Percentiles rank a stretch among this genome's conserved stretches.
Conservation (phyloP, 2,113 vertebrate genomes). For the Cyanistes caeruleus region DNA sequence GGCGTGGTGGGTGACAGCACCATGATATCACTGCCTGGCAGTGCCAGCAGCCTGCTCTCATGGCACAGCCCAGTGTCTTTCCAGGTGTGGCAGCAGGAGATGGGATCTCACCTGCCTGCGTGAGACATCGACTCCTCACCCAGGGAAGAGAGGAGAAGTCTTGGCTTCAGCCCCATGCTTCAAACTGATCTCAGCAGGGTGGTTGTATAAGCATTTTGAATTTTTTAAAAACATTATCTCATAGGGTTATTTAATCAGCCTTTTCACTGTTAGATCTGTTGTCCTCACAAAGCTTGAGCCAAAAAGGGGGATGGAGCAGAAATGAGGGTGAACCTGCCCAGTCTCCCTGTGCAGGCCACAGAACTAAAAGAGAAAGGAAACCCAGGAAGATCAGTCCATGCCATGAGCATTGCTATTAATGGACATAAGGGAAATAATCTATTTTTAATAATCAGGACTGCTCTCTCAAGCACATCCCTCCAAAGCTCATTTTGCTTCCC, state of each 20-base stretch:
- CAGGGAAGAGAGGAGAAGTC: background rate
- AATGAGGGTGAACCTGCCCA: background rate
- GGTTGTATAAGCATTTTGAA: background rate
- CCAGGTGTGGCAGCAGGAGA: constrained; percentile 34
- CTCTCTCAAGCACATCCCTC: background rate
- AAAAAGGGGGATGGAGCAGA: background rate
- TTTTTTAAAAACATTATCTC: background rate
- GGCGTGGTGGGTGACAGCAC: constrained; percentile 41
- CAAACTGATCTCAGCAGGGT: background rate
- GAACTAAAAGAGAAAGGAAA: background rate
- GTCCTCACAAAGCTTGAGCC: background rate
- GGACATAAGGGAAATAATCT: background rate
- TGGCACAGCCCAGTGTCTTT: background rate
- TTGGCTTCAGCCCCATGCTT: background rate
- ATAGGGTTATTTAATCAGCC: background rate
- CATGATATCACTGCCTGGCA: background rate
- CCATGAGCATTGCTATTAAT: background rate
- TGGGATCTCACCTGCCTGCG: background rate
- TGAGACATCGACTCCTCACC: background rate
- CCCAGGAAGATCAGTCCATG: background rate
- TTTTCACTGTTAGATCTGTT: background rate
- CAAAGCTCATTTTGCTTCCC: background rate
- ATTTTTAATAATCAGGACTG: background rate
- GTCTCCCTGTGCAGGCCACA: background rate
- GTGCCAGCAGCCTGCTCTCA: background rate